phyloP scores from a whole-genome alignment of 2,888 invertebrate species.

The Campaea margaritaria region DNA sequence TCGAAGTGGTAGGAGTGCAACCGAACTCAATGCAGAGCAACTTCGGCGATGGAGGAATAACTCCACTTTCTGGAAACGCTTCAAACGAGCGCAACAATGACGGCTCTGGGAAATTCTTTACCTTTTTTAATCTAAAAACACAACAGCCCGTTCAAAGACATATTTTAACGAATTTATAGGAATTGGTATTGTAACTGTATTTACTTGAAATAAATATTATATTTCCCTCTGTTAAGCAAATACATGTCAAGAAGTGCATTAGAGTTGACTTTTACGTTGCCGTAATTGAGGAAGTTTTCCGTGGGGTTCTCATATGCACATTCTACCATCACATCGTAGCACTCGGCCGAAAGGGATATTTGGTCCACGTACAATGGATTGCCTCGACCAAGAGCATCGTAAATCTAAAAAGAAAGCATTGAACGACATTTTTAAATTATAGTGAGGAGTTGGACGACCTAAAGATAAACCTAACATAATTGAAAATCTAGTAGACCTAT shows the following conservation, averaged over 20 bases:
- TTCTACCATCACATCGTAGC: slow-evolving; percentile 85
- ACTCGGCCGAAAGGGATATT: slow-evolving; percentile 82
- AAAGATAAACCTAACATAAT: not conserved
- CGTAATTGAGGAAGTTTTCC: slow-evolving; percentile 81
- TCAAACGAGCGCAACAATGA: slow-evolving; percentile 69
- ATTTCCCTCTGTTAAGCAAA: slow-evolving; percentile 85
- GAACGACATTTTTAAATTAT: not conserved
- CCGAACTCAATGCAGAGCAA: slow-evolving; percentile 66
- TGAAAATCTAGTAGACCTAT: no score
- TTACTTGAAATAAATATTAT: slow-evolving; percentile 83
- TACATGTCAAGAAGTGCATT: slow-evolving; percentile 74
- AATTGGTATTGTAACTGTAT: slow-evolving; percentile 33
- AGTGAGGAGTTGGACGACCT: not conserved
- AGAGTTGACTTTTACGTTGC: slow-evolving; percentile 85
- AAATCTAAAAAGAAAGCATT: slow-evolving; percentile 62
- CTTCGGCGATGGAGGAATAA: slow-evolving; percentile 63
- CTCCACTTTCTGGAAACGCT: slow-evolving; percentile 65
- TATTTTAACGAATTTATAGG: not conserved
- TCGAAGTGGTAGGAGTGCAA: slow-evolving; percentile 73
- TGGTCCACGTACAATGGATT: slow-evolving; percentile 74
- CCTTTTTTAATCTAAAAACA: slow-evolving; percentile 69
- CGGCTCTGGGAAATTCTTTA: slow-evolving; percentile 77
- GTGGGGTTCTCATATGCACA: slow-evolving; percentile 74
- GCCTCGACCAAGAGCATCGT: slow-evolving; percentile 73
- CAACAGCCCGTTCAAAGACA: not conserved